A percentile compares a stretch with the other conserved stretches of the same genome.
Evolutionary conservation across 35 echinoderm and acorn worm genomes (phyloP).

Genomic region (Chiridota heheva): DNA sequence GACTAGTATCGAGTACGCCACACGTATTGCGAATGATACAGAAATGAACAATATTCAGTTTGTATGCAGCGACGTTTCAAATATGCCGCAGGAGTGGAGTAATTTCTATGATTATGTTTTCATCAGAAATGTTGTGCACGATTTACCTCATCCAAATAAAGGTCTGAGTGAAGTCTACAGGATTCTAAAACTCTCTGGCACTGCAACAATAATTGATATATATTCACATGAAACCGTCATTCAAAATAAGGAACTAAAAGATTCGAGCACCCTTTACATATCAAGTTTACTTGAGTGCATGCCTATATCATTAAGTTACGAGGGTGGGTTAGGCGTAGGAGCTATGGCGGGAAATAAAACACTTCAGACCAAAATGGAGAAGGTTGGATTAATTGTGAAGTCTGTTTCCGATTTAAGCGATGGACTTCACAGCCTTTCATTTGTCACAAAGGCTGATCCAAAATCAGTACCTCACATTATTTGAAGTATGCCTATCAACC

Average conservation of each 20-base stretch:
- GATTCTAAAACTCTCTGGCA: slow-evolving; percentile 53
- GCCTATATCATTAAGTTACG: slow-evolving; percentile 58
- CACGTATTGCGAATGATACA: slow-evolving; percentile 3
- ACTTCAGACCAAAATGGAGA: too few relatives aligned
- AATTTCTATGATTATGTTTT: slow-evolving; percentile 77
- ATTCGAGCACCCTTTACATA: slow-evolving; percentile 23
- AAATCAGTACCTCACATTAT: too few relatives aligned
- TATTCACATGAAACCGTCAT: slow-evolving; percentile 26
- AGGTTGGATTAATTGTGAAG: too few relatives aligned
- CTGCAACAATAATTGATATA: slow-evolving; percentile 58
- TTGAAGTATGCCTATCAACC: too few relatives aligned
- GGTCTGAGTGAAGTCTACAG: slow-evolving; percentile 56
- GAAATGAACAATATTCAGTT: slow-evolving; percentile 66
- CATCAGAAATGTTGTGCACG: slow-evolving; percentile 63
- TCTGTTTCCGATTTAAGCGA: too few relatives aligned
- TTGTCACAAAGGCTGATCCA: too few relatives aligned
- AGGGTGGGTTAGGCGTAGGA: slow-evolving; percentile 64
- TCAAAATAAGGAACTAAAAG: slow-evolving; percentile 45
- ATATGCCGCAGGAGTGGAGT: slow-evolving; percentile 62
- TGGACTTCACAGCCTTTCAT: too few relatives aligned
- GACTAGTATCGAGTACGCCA: slow-evolving; percentile 20
- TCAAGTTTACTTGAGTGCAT: slow-evolving; percentile 83
- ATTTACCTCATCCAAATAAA: slow-evolving; percentile 58
- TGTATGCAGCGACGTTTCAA: slow-evolving; percentile 41
- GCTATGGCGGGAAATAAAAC: slow-evolving; percentile 68